Evolutionary conservation across 2,113 vertebrate genomes (phyloP).

Genomic region (Ophiodon elongatus): DNA sequence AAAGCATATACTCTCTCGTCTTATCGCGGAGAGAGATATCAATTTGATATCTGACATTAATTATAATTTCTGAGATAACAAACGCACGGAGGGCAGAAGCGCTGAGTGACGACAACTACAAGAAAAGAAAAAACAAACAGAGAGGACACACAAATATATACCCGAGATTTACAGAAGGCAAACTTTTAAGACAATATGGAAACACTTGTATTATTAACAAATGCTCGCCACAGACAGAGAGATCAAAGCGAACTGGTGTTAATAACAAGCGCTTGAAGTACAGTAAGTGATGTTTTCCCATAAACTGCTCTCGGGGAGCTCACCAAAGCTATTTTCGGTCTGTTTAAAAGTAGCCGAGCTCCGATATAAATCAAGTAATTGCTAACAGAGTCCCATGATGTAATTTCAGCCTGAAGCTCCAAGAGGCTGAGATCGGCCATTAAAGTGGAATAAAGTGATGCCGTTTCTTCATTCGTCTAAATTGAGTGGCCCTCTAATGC

Average conservation of each 20-base stretch:
- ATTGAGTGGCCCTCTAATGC: constrained; percentile 35
- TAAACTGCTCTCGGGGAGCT: constrained; percentile 31
- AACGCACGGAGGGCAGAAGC: not conserved
- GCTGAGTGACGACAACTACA: not conserved
- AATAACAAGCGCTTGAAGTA: constrained; percentile 12
- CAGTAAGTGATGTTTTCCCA: constrained; percentile 39
- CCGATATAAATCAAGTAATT: constrained; percentile 63
- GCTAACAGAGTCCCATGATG: constrained; percentile 44
- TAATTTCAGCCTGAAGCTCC: constrained; percentile 34
- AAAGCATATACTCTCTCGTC: not conserved
- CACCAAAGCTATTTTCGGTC: constrained; percentile 37
- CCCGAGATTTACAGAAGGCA: constrained; percentile 4
- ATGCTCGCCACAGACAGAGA: constrained; percentile 37
- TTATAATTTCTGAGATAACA: constrained; percentile 5
- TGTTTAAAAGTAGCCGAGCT: constrained; percentile 28
- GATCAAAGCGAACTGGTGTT: constrained; percentile 30
- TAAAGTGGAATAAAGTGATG: constrained; percentile 42
- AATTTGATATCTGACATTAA: constrained; percentile 24
- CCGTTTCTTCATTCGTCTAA: constrained; percentile 46
- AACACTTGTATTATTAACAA: constrained; percentile 41
- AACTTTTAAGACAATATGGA: constrained; percentile 21
- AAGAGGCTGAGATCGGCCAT: constrained; percentile 17
- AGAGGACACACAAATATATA: not conserved
- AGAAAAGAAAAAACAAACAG: not conserved
- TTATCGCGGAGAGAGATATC: not conserved